Base-by-base conservation (phyloP, 1,140 invertebrate species). In the Drosophila grimshawi region DNA sequence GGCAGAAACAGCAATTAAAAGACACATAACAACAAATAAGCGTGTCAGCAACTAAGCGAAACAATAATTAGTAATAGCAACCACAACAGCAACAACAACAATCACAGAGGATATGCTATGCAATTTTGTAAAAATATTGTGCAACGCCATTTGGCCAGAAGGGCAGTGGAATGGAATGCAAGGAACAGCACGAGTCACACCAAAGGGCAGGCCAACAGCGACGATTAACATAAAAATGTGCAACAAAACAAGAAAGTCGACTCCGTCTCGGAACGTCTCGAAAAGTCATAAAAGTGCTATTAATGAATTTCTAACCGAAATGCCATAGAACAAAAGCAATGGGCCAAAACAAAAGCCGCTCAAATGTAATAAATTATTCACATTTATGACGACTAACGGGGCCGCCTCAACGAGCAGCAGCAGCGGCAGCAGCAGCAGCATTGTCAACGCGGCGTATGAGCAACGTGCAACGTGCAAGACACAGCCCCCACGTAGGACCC, bases 301-400 rank as follows among this genome's bases (percentile, higher is more conserved):
- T 89, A 89, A 89, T 89, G 85, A 89, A 89, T 86, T 80, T 90
- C 86, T 90, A 90, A 90, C 78, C 81, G 67, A 81, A 81, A 76
- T 73, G 41, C 51, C 60, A 56, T 46, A 75, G 62, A 72, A 75
- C 77, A 78, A 89, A 75, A 53, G 53, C 48, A 35, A 37, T 63
- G 63, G 67, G 43, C 59, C 46, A 11, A 52, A 64, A 70, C 67
- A 65, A 86, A 86, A 86, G 66, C 85, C 69, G 72, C 70, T 65
- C 69, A 91, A 91, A 86, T 83, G 80, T 56, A 82, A 91, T 91
- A 91, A 91, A 91, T 91, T 80, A 80, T 91, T 86, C 91, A 90
- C 80, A 72, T 85, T 91, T 91, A 86, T 91, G 89, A 79, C 61
- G 69, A 61, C 55, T 46, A 67, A 62, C 52, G 46, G 51, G 41